These are phyloP conservation scores for Patiria miniata DNA, from an alignment of 35 echinoderm and acorn worm species.

Conservation along the genomic window DNA sequence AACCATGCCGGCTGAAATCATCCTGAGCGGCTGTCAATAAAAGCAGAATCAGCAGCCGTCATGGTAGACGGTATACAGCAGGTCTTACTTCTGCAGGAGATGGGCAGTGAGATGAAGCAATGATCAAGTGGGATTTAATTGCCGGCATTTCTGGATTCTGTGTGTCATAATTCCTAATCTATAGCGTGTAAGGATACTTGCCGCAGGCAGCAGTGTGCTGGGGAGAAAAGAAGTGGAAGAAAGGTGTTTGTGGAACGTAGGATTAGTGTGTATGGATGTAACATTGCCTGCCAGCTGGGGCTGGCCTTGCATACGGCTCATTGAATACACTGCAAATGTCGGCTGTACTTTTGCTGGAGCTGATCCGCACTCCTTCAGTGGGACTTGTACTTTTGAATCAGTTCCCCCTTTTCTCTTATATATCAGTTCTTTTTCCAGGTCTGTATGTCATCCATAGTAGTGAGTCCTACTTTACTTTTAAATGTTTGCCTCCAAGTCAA, in stretches of 20 bases:
- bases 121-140: conserved; percentile 26
- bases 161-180: conserved; percentile 26
- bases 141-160: neutral
- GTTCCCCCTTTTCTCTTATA: neutral
- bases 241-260: conserved; percentile 18
- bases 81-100: neutral
- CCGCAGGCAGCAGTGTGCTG: neutral
- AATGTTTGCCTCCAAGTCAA: neutral
- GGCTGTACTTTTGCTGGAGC: neutral
- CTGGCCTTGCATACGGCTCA: neutral
- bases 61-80: neutral
- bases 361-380: neutral
- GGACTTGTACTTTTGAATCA: conserved; percentile 8
- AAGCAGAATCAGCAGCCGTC: neutral
- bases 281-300: neutral
- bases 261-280: conserved; percentile 22
- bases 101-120: neutral
- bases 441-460: neutral
- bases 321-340: neutral
- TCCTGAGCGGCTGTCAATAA: conserved; percentile 8
- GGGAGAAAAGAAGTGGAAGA: conserved; percentile 20
- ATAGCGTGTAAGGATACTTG: neutral
- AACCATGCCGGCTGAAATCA: neutral
- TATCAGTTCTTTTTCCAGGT: neutral
- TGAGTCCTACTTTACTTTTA: neutral